Conservation (phyloP, 1,140 invertebrate genomes). For the Zaprionus africanus region DNA sequence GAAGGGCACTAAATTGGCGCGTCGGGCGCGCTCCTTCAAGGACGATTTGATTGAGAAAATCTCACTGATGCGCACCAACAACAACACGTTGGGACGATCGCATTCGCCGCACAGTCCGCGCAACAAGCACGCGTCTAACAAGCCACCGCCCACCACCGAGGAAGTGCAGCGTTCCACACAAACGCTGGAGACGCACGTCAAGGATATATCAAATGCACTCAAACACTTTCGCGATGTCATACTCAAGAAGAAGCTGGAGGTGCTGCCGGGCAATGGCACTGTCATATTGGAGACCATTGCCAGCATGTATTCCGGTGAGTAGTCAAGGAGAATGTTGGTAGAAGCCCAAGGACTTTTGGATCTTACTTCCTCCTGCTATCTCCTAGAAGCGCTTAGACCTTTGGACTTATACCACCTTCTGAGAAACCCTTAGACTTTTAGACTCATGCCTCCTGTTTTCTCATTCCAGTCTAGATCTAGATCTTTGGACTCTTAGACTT, state of each 20-base stretch:
- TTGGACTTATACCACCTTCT: too few species aligned
- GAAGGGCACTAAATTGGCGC: constrained; percentile 91
- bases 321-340: not conserved
- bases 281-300: constrained; percentile 96
- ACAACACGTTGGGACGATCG: constrained; percentile 84
- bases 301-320: constrained; percentile 91
- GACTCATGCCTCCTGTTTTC: too few species aligned
- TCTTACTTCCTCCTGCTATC: too few species aligned
- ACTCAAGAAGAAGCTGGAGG: constrained; percentile 95
- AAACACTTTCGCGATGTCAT: constrained; percentile 96
- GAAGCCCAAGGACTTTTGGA: too few species aligned
- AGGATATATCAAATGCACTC: constrained; percentile 90
- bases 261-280: constrained; percentile 95
- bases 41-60: constrained; percentile 95
- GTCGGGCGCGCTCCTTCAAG: constrained; percentile 94
- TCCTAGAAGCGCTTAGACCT: too few species aligned
- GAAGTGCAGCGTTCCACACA: constrained; percentile 86
- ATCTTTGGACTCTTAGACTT: too few species aligned
- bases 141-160: constrained; percentile 85
- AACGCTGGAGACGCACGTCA: constrained; percentile 87
- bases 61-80: constrained; percentile 90
- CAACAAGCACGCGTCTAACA: constrained; percentile 84
- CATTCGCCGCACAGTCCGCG: constrained; percentile 87
- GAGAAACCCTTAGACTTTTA: too few species aligned
- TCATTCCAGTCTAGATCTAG: too few species aligned